Evolutionary conservation across 2,113 vertebrate species (phyloP), one percentile per base, ranked within the genome.

Genomic region (Gyps fulvus): DNA sequence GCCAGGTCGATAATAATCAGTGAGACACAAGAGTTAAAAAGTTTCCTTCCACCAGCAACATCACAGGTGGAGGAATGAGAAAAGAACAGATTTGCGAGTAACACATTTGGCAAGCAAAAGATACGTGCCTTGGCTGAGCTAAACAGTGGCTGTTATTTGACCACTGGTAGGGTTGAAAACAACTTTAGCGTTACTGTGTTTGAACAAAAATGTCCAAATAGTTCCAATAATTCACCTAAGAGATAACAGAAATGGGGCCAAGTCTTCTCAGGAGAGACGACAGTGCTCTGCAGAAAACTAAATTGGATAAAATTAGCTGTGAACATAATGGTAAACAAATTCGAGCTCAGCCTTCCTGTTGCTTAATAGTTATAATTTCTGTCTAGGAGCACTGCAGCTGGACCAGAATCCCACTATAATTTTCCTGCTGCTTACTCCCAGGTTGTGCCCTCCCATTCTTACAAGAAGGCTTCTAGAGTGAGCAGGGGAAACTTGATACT

Each of bases 101-200:
- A 70, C 72, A 55, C 70, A 52, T 94, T 96, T 97, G 95, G 93
- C 93, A 96, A 83, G 78, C 22, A 49, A 9, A 55, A 45, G 70
- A 59, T 50, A 89, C 42, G 52, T 6, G 78, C 66, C 54, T 96
- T 96, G 91, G 84, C 95, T 95, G 61, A 87, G 84, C 80, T 62
- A 8, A 73, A 20, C 63, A 31, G 34, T 23, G 66, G 72, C 78
- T 85, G 66, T 57, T 91, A 72, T 91, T 65, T 69, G 90, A 96
- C 91, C 93, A 79, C 70, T 83, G 54, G 43, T 79, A 61, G 61
- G 70, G 66, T 5, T 91, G 93, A 83, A 91, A 84, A 94, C 82
- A 77, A 58, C 23, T 77, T 42, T 6, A 88, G 52, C 0, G 0
- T 25, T 85, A 23, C 84, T 47, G 47, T 43, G 54, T 79, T 86